Evolutionary conservation across 2,888 invertebrate species (phyloP).

Genomic region (Agrilus cyanescens): DNA sequence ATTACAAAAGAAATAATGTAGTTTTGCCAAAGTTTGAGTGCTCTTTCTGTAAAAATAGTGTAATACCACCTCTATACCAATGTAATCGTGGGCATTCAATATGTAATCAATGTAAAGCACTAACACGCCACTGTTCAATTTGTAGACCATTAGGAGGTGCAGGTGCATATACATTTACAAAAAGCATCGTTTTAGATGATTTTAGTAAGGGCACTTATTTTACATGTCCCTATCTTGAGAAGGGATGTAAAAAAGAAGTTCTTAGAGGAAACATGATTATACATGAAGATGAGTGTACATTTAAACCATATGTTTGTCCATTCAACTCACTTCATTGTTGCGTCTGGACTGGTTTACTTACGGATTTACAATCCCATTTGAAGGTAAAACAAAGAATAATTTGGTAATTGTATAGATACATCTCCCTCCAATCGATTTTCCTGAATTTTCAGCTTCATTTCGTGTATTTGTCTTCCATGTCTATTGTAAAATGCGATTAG

Average conservation of each 20-base stretch:
- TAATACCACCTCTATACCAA: conserved; percentile 30
- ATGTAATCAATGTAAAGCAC: conserved; percentile 25
- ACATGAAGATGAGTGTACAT: conserved; percentile 24
- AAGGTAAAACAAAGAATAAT: not conserved
- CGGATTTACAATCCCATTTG: conserved; percentile 12
- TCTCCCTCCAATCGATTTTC: no score
- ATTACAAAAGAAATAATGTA: conserved; percentile 21
- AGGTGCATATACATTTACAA: conserved; percentile 24
- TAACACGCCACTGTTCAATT: conserved; percentile 26
- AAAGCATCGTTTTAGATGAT: conserved; percentile 28
- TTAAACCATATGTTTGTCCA: conserved; percentile 25
- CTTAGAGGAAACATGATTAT: conserved; percentile 17
- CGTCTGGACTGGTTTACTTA: conserved; percentile 12
- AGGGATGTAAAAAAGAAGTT: conserved; percentile 23
- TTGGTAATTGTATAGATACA: no score
- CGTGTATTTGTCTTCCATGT: no score
- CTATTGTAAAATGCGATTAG: no score
- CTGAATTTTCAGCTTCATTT: no score
- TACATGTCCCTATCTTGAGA: conserved; percentile 25
- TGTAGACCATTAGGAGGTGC: no score
- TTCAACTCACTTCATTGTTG: conserved; percentile 18
- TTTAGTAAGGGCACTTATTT: conserved; percentile 24
- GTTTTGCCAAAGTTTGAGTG: conserved; percentile 28
- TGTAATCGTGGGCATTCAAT: conserved; percentile 31
- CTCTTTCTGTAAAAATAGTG: conserved; percentile 27